Base-by-base conservation (phyloP, 2,113 vertebrate genomes). In the Trematocara marginatum region DNA sequence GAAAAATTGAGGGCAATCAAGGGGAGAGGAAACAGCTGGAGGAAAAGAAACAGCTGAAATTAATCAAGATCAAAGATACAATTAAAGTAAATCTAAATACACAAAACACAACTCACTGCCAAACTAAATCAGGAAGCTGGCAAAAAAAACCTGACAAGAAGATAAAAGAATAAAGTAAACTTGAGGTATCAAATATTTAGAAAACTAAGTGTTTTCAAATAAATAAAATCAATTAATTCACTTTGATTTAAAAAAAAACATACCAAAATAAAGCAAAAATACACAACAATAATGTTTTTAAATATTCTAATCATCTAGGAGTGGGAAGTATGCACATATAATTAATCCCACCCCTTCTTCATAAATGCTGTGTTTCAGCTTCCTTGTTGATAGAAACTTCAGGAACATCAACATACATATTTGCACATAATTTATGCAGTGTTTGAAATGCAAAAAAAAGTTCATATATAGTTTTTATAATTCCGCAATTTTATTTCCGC, bases 201-300 rank as follows among this genome's bases (percentile, higher is more conserved):
- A 64, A 61, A 61, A 34, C 0, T 0, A 35, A 35, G 16, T 6
- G 59, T 38, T 64, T 64, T 61, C 16, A 61, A 61, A 35, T 0
- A 61, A 61, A 35, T 6, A 1, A 61, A 61, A 34, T 34, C 0
- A 1, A 61, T 35, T 61, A 0, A 61, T 64, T 64, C 0, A n/a
- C 31, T 61, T 61, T 35, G 5, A 59, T 59, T 31, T 5, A 26
- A 57, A 56, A 26, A 12, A 12, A 3, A 1, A 0, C 12, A 31
- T 6, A 10, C 2, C 10, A 42, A 69, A 42, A 69, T 23, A 40
- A 23, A 69, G n/a, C 61, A 66, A 66, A 69, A 69, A 69, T 42
- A 13, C 34, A 7, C 35, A 40, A 69, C n/a, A 15, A 42, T 23
- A 23, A 42, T 23, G n/a, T 23, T 69, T 15, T 15, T 42, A 23